A percentile compares a stretch with the other conserved stretches of the same genome.
phyloP scores from a whole-genome alignment of 2,888 invertebrate species.

The Drosophila greeni region DNA sequence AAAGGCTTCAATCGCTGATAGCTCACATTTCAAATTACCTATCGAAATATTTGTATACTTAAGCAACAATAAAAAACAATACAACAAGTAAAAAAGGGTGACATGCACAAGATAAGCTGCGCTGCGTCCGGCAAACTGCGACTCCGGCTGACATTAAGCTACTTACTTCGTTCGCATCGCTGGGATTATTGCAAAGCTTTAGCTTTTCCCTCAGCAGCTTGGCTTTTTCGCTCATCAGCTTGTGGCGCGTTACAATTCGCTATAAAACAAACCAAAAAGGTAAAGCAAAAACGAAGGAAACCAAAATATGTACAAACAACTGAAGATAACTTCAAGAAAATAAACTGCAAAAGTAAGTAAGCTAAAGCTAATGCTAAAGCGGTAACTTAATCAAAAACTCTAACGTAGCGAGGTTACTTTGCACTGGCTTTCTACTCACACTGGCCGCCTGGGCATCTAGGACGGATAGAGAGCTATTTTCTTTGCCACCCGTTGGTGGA shows the following conservation, averaged over 20 bases:
- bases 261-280: conserved; percentile 61
- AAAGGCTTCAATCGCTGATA: background rate
- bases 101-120: conserved; percentile 28
- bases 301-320: conserved; percentile 17
- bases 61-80: background rate
- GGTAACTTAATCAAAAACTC: conserved; percentile 29
- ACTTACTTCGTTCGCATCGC: conserved; percentile 77
- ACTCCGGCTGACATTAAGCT: conserved; percentile 40
- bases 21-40: background rate
- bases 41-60: background rate
- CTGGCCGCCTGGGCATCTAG: conserved; percentile 80
- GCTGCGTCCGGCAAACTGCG: conserved; percentile 21
- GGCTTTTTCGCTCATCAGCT: conserved; percentile 79
- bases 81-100: background rate
- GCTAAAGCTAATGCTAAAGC: conserved; percentile 18
- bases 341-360: conserved; percentile 51
- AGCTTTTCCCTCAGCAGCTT: conserved; percentile 79
- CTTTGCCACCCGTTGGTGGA: conserved; percentile 14
- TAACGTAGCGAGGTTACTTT: conserved; percentile 21
- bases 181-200: conserved; percentile 70
- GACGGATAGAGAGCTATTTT: conserved; percentile 48
- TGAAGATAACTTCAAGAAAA: conserved; percentile 48
- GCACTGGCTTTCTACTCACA: conserved; percentile 76
- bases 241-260: conserved; percentile 79
- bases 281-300: conserved; percentile 49